Evolutionary conservation across 2,797 vertebrate genomes (phyloP).

Genomic region (Microchirus variegatus): DNA sequence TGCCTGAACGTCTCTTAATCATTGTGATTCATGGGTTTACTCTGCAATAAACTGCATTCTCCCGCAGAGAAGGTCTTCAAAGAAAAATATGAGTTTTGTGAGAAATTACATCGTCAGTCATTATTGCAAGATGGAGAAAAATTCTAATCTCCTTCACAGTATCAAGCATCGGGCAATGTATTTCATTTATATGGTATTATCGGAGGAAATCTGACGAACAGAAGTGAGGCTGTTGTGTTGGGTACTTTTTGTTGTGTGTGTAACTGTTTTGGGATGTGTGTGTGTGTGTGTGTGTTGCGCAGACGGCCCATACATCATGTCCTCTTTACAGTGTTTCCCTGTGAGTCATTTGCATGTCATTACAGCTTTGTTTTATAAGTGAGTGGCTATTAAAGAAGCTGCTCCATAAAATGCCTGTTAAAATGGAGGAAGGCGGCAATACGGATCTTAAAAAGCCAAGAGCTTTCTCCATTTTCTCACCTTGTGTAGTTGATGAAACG

Average conservation of each 20-base stretch:
- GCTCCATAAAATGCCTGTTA: conserved; percentile 81
- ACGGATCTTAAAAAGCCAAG: conserved; percentile 77
- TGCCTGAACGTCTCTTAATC: conserved; percentile 57
- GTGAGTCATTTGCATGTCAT: conserved; percentile 83
- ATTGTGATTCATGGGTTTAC: conserved; percentile 51
- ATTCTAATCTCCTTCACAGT: conserved; percentile 10
- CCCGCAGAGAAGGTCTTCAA: conserved; percentile 27
- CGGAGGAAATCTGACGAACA: conserved; percentile 3
- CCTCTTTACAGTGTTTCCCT: conserved; percentile 80
- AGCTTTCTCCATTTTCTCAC: conserved; percentile 70
- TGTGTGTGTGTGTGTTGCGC: conserved; percentile 60
- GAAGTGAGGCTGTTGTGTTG: conserved; percentile 14
- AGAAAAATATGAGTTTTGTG: conserved; percentile 34
- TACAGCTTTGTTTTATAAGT: conserved; percentile 84
- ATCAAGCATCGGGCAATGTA: conserved; percentile 23
- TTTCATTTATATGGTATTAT: conserved; percentile 33
- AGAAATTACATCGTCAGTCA: conserved; percentile 34
- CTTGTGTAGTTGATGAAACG: conserved; percentile 61
- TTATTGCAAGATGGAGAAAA: conserved; percentile 49
- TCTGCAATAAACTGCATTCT: conserved; percentile 54
- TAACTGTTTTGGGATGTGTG: conserved; percentile 32
- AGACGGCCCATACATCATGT: conserved; percentile 80
- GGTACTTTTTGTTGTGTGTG: conserved; percentile 23
- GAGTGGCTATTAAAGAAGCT: conserved; percentile 80
- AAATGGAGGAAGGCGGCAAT: conserved; percentile 77